Evolutionary conservation across 2,113 vertebrate species (phyloP).

Genomic region (Macquaria australasica): DNA sequence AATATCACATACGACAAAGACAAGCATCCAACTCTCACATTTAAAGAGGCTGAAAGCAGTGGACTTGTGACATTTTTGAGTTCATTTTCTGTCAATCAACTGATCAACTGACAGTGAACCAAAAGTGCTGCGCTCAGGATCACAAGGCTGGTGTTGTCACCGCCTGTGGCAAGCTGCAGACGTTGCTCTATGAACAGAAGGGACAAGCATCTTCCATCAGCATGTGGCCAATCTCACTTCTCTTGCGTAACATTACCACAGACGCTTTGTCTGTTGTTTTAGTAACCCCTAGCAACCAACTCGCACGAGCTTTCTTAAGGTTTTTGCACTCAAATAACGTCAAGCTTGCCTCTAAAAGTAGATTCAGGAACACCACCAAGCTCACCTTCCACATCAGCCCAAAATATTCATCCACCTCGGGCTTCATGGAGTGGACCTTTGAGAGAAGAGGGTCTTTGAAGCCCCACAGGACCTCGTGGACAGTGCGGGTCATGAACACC

Average conservation of each 20-base stretch:
- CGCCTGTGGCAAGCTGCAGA: neutral
- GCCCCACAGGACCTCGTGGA: constrained; percentile 94
- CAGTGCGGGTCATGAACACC: constrained; percentile 87
- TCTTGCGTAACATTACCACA: neutral
- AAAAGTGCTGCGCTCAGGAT: neutral
- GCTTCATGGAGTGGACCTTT: constrained; percentile 83
- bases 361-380: neutral
- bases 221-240: constrained; percentile 55
- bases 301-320: neutral
- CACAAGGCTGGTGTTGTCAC: neutral
- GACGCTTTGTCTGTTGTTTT: constrained; percentile 1
- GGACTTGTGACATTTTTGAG: neutral
- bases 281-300: neutral
- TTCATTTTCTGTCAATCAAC: neutral
- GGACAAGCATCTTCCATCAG: constrained; percentile 42
- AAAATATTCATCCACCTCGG: constrained; percentile 87
- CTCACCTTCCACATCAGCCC: constrained; percentile 94
- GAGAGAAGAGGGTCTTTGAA: constrained; percentile 92
- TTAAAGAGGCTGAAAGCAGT: neutral
- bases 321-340: neutral
- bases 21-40: neutral
- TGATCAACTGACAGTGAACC: neutral
- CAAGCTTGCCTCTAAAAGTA: neutral
- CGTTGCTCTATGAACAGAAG: constrained; percentile 52
- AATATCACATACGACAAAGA: neutral